phyloP scores from a whole-genome alignment of 2,888 invertebrate species.

The Baccha elongata region DNA sequence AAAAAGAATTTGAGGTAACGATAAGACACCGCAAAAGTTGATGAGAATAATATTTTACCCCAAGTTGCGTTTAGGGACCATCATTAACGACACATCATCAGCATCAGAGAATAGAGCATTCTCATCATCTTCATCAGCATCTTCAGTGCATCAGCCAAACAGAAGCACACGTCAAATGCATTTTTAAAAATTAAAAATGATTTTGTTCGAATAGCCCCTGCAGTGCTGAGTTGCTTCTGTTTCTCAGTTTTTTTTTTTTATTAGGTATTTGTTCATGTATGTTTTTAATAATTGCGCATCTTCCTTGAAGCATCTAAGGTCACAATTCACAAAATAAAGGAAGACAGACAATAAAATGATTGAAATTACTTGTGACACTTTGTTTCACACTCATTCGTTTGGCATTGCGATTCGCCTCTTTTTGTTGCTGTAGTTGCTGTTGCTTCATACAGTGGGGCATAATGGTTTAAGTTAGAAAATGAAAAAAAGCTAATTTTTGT shows the following conservation, averaged over 20 bases:
- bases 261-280: constrained; percentile 1
- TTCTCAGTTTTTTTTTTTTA: background rate
- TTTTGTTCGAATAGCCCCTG: constrained; percentile 20
- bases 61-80: constrained; percentile 67
- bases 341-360: constrained; percentile 49
- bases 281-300: constrained; percentile 13
- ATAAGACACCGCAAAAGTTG: constrained; percentile 11
- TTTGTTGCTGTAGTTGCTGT: too few species aligned
- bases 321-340: constrained; percentile 21
- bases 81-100: constrained; percentile 76
- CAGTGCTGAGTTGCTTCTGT: constrained; percentile 26
- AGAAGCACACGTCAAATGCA: constrained; percentile 64
- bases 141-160: constrained; percentile 32
- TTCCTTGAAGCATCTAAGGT: constrained; percentile 51
- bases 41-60: constrained; percentile 38
- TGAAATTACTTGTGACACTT: constrained; percentile 70
- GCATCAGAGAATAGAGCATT: constrained; percentile 71
- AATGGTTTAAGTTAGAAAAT: too few species aligned
- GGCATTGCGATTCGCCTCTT: constrained; percentile 18
- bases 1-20: constrained; percentile 36
- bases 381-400: constrained; percentile 64
- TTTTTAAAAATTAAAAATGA: constrained; percentile 56
- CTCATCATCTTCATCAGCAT: constrained; percentile 14
- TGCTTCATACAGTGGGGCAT: background rate
- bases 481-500: too few species aligned